Percentiles rank a stretch among this genome's conserved stretches.
Conservation (phyloP, 2,113 vertebrate genomes). For the Brienomyrus longianalis region DNA sequence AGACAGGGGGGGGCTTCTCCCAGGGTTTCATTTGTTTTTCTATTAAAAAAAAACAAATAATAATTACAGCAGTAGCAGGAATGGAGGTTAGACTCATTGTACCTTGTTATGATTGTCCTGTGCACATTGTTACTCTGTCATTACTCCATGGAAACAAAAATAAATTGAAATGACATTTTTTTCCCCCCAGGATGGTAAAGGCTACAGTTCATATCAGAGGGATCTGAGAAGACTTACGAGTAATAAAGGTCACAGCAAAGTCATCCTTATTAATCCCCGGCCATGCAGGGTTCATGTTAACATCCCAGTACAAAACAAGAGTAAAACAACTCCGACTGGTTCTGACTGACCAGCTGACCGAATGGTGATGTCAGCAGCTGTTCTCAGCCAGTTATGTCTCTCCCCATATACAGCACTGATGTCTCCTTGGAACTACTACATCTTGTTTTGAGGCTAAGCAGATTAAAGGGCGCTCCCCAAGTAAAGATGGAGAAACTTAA, state of each 20-base stretch:
- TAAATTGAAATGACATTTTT: not conserved
- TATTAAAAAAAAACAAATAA: not conserved
- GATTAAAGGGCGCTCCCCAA: slow-evolving; percentile 32
- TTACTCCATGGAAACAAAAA: not conserved
- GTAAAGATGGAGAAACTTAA: slow-evolving; percentile 18
- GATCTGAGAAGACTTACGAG: not conserved
- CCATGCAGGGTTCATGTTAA: not conserved
- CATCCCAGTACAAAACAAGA: not conserved
- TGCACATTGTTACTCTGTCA: not conserved
- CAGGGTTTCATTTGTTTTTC: not conserved
- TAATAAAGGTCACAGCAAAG: not conserved
- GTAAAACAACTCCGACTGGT: not conserved
- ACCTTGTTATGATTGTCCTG: not conserved
- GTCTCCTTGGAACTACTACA: slow-evolving; percentile 46
- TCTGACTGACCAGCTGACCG: not conserved
- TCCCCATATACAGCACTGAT: slow-evolving; percentile 58
- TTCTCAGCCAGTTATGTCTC: slow-evolving; percentile 11
- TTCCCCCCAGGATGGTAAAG: not conserved
- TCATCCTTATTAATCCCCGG: not conserved
- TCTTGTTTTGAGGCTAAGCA: slow-evolving; percentile 31
- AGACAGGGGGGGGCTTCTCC: not conserved
- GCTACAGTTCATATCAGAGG: not conserved
- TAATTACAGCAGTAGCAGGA: not conserved
- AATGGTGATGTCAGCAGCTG: not conserved
- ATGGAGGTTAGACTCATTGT: not conserved